Evolutionary conservation across 1,140 invertebrate species (phyloP).

Genomic region (Pogonomyrmex californicus): DNA sequence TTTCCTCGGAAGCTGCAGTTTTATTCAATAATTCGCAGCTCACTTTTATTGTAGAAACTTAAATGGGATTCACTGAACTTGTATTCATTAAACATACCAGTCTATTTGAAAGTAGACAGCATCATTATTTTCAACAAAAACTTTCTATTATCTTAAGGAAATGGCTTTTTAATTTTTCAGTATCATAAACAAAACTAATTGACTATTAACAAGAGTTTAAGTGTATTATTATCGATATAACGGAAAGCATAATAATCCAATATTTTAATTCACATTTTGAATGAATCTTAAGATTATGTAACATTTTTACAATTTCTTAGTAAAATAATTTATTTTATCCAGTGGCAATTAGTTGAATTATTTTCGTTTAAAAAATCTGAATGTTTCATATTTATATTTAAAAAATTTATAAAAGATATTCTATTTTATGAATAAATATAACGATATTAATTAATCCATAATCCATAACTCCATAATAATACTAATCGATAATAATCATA

Average conservation of each 20-base stretch:
- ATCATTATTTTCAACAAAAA: constrained; percentile 10
- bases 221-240: neutral
- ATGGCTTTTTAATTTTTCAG: neutral
- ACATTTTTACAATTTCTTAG: neutral
- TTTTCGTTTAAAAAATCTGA: neutral
- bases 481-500: neutral
- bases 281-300: neutral
- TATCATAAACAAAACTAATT: neutral
- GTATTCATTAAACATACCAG: neutral
- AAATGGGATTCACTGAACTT: constrained; percentile 29
- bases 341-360: neutral
- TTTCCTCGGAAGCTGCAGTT: constrained; percentile 17
- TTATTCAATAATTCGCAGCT: constrained; percentile 55
- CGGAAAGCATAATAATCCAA: constrained; percentile 43
- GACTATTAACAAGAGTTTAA: neutral
- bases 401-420: neutral
- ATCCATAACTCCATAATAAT: neutral
- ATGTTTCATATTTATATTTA: neutral
- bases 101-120: constrained; percentile 3
- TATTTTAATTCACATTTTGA: neutral
- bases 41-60: constrained; percentile 36
- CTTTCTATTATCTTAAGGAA: neutral
- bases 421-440: neutral
- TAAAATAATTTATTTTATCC: neutral
- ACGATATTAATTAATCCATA: constrained; percentile 3